Base-by-base conservation (phyloP, 35 echinoderm and acorn worm species). In the Apostichopus californicus region DNA sequence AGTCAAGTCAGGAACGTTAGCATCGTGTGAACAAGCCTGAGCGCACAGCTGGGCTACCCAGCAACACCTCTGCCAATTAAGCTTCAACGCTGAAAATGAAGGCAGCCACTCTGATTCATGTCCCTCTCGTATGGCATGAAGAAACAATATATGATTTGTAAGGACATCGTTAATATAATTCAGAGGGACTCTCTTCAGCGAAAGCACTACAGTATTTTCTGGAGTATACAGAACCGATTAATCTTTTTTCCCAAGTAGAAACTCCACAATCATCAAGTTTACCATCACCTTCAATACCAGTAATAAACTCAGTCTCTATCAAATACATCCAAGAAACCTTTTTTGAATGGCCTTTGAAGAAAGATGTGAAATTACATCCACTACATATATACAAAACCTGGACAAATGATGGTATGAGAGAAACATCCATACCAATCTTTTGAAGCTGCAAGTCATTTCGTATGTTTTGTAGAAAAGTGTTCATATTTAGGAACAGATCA, bases 11-110 rank as follows among this genome's bases (percentile, higher is more conserved):
- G 77, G 93, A 60, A 90, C 68, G 21, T 21, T 20, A 8, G 91
- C 60, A 46, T 14, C 6, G 34, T 46, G 12, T 83, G 11, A 55
- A 56, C 28, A 34, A 57, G 93, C 78, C 55, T 94, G 88, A 13
- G 88, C 88, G 78, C 78, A 94, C 21, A 94, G 7, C 55, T 90
- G 57, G n/a, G 93, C 86, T 8, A 94, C 88, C 93, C 87, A 94
- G 65, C 78, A 94, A 85, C 61, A 88, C 46, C 93, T 0, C 26
- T 71, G 54, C 87, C 93, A 94, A 15, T 90, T 88, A 55, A 90
- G 87, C 63, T 85, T 89, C 77, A 93, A 53, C 11, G 92, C 92
- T 54, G 72, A 78, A 63, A 79, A 73, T 93, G 92, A 80, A 72
- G 87, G 87, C 15, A 91, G 78, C 79, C 87, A 85, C 23, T 83